Evolutionary conservation across 2,888 invertebrate species (phyloP), one percentile per base, ranked within the genome.

Genomic region (Melanargia galathea): DNA sequence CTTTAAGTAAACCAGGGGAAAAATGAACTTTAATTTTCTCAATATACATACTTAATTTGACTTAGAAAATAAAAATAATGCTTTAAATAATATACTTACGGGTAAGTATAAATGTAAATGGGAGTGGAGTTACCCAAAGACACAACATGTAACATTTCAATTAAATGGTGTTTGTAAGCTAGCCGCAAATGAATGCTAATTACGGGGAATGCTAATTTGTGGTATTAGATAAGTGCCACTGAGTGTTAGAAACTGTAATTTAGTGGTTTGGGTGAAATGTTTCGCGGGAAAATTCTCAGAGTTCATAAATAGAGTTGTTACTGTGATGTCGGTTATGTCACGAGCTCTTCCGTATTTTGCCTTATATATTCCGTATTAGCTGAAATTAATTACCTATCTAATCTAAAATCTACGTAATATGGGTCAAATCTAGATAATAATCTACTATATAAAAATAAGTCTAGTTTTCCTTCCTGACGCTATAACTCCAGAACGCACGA

Each of bases 181-280:
- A 60, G 49, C 52, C 60, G 56, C 62, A 51, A 67, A 67, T 60
- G 38, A 63, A 65, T 67, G 59, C 60, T 65, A 68, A 63, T 62
- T 58, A 54, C 62, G 58, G 60, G 51, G 58, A 58, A 66, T 66
- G 66, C 64, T 64, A 64, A 64, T 68, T 66, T 58, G 62, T 64
- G 60, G 62, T 64, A 60, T 68, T 68, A 66, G 68, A 68, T 68
- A 68, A 68, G 55, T 65, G 48, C 54, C 61, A 62, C 61, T 65
- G 60, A 67, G 68, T 66, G 66, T 67, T 68, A 66, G 66, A 66
- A 66, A 56, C 63, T 63, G 64, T 69, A 69, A 66, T 69, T 67
- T 67, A 65, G 66, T 54, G 63, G 64, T 69, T 63, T 59, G 43
- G 56, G 63, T 57, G 63, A 65, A 69, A 65, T 59, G 65, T 63